These are phyloP conservation scores for Lepidochrysops patricia DNA, from an alignment of 2,888 invertebrate species.

Conservation along the genomic window DNA sequence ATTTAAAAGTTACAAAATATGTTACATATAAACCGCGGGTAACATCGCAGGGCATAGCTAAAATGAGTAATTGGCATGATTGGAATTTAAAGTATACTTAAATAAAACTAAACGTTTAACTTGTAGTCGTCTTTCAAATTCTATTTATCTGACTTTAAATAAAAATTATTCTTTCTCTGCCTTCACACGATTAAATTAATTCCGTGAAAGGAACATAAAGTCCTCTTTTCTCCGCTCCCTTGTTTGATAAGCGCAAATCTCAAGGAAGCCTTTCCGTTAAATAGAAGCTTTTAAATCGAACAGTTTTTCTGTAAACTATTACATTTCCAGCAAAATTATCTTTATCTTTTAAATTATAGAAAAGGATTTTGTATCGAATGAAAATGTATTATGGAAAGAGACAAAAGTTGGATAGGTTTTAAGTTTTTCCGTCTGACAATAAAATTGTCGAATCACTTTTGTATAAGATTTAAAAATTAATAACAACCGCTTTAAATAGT, in stretches of 20 bases:
- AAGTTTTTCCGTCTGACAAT: neutral
- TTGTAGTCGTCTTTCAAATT: neutral
- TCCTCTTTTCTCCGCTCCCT: neutral
- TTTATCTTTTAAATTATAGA: no score
- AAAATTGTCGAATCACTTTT: no score
- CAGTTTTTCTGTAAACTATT: neutral
- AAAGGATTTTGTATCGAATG: no score
- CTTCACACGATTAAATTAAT: neutral
- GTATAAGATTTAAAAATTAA: no score
- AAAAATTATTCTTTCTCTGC: neutral
- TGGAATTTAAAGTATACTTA: no score
- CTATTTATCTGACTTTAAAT: neutral
- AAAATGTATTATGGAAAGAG: no score
- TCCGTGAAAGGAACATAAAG: conserved; percentile 1
- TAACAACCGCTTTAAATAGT: no score
- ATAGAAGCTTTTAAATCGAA: neutral
- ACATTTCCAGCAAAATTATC: neutral
- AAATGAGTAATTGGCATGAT: no score
- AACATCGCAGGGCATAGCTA: no score
- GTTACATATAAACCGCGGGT: no score
- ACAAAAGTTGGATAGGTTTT: neutral
- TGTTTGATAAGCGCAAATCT: neutral
- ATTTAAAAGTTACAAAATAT: no score
- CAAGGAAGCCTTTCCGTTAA: neutral
- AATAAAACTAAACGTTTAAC: no score